Evolutionary conservation across 2,888 invertebrate species (phyloP), one percentile per base, ranked within the genome.

Genomic region (Leptinotarsa haldemani): DNA sequence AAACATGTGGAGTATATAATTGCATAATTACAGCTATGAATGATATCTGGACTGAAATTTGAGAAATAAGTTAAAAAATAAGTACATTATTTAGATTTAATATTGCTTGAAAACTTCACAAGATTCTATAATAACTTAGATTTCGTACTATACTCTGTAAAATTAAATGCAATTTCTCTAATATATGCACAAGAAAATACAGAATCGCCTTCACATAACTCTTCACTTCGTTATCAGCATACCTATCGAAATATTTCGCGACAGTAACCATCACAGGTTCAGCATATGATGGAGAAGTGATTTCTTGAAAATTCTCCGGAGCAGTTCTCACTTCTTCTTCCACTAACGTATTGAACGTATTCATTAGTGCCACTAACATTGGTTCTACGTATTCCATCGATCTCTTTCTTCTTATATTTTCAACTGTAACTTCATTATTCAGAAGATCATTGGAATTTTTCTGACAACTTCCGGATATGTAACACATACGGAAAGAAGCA

Each of bases 201-300:
- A 76, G 56, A 25, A 74, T 18, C n/a, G 70, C 68, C 50, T 76
- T 76, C 9, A 72, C 67, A 48, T 76, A 70, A 20, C 71, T 76
- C 30, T 76, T 76, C 50, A 76, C 63, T 15, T 66, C 58, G 5
- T 30, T 69, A 70, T 74, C 74, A 25, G 76, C 76, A 58, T 74
- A 76, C 67, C 69, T 76, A 64, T 76, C 74, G 48, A 76, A 76
- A 68, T 76, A 76, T 68, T 70, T 76, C 4, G 76, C 72, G 25
- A 74, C 58, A 13, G 74, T 72, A 5, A 76, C 67, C 18, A 76
- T 47, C 12, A 72, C 16, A 13, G 76, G 74, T 25, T 76, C 76
- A 18, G 20, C 30, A 18, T 67, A 73, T 4, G 70, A 16, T 18
- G 64, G 64, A 18, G 53, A 18, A 20, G 40, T 22, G 1, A 70